These are phyloP conservation scores for Patella ulyssiponensis DNA, from an alignment of 2,888 invertebrate genomes.

Conservation along the genomic window DNA sequence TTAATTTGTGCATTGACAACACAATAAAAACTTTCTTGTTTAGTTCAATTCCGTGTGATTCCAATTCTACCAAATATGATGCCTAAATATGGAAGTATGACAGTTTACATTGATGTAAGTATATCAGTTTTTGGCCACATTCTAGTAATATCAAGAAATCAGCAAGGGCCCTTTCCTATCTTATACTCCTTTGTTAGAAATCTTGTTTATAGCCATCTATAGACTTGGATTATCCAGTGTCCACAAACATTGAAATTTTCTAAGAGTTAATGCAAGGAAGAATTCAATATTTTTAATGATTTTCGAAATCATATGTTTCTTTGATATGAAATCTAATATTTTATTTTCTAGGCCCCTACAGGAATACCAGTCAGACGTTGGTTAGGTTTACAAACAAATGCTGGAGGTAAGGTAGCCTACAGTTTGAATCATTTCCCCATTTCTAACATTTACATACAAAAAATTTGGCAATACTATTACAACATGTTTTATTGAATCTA, in stretches of 20 bases:
- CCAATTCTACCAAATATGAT: constrained; percentile 93
- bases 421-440: too few relatives aligned
- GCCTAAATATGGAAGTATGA: constrained; percentile 91
- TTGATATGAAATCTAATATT: background rate
- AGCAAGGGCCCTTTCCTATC: too few relatives aligned
- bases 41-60: constrained; percentile 89
- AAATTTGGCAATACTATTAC: too few relatives aligned
- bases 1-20: too few relatives aligned
- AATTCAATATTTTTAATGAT: background rate
- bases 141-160: too few relatives aligned
- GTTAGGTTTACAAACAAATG: constrained; percentile 85
- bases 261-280: background rate
- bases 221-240: too few relatives aligned
- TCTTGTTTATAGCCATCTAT: too few relatives aligned
- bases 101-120: constrained; percentile 85
- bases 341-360: constrained; percentile 80
- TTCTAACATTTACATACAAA: too few relatives aligned
- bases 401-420: constrained; percentile 59
- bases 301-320: background rate
- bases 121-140: background rate
- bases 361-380: constrained; percentile 90
- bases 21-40: constrained; percentile 53
- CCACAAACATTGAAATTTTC: too few relatives aligned
- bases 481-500: too few relatives aligned
- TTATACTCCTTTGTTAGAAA: too few relatives aligned